Percentiles rank a stretch among this genome's conserved stretches.
Evolutionary conservation across 1,140 invertebrate species (phyloP).

Genomic region (Papilio machaon): DNA sequence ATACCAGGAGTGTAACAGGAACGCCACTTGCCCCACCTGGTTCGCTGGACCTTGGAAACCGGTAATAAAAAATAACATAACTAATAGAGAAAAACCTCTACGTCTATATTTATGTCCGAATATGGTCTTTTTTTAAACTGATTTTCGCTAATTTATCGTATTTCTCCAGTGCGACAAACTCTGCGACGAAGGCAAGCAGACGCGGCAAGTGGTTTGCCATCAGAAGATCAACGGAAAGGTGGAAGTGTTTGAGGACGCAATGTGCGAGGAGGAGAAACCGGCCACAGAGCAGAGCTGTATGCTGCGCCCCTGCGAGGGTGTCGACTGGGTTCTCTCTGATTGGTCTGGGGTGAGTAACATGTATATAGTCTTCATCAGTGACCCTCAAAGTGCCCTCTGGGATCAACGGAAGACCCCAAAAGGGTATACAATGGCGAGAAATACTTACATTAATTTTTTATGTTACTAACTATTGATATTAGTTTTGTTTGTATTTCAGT

Average conservation of each 20-base stretch:
- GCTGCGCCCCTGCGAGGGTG: slow-evolving; percentile 92
- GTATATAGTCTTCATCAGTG: neutral
- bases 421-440: too few species aligned
- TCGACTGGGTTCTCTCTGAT: slow-evolving; percentile 94
- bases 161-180: slow-evolving; percentile 89
- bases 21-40: slow-evolving; percentile 91
- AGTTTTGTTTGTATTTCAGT: slow-evolving; percentile 80
- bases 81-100: neutral
- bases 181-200: slow-evolving; percentile 92
- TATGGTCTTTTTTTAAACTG: neutral
- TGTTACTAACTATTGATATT: neutral
- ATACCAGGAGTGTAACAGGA: slow-evolving; percentile 88
- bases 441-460: too few species aligned
- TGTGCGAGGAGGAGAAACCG: slow-evolving; percentile 88
- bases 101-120: neutral
- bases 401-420: neutral
- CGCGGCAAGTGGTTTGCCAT: slow-evolving; percentile 88
- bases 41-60: slow-evolving; percentile 92
- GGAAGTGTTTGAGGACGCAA: slow-evolving; percentile 86
- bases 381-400: too few species aligned
- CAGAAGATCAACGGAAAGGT: slow-evolving; percentile 87
- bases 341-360: slow-evolving; percentile 92
- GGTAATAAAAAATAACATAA: slow-evolving; percentile 77
- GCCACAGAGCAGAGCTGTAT: slow-evolving; percentile 87
- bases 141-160: slow-evolving; percentile 40